Evolutionary conservation across 1,140 invertebrate species (phyloP), one percentile per base, ranked within the genome.

Genomic region (Potamilus streckersoni): DNA sequence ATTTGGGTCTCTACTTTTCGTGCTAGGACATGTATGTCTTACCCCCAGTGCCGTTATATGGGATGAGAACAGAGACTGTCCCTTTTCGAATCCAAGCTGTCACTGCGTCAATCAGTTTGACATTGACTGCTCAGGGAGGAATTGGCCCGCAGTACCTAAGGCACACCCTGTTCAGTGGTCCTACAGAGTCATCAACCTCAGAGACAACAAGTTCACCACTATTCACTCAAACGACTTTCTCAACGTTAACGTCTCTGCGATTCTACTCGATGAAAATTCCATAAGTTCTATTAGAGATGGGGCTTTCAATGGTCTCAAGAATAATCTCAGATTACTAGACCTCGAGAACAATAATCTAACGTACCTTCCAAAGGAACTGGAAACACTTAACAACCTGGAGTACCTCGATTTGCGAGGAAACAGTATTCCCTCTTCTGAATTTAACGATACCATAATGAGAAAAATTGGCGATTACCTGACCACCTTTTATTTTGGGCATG

Each of bases 401-500:
- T 23, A 16, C 2, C 12, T 76, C 0, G 74, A 76, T 16, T 17
- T 76, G 15, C 66, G 74, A 27, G 66, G 71, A 27, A 76, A 76
- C 63, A 69, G 69, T 23, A 71, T 76, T 49, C 62, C 49, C n/a
- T 27, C 60, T 14, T 15, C 20, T 3, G 60, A 66, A 19, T 76
- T 71, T 31, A 76, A 57, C 23, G 63, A 76, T 58, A 61, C 66
- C 17, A 69, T 76, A 1, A 71, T 76, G 74, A 61, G 74, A 13
- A 31, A 55, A 17, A 31, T 76, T 17, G 74, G 74, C 13, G 74
- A 76, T 31, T 76, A 61, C n/a, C 38, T 76, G 16, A 58, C 8
- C 2, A 69, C 71, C 59, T 76, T 76, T 27, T 17, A 58, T 8
- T 76, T 76, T 55, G 74, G 74, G 2, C 62, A 76, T 58, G 23